phyloP scores from a whole-genome alignment of 2,113 vertebrate genomes.

The Scartelaos histophorus region DNA sequence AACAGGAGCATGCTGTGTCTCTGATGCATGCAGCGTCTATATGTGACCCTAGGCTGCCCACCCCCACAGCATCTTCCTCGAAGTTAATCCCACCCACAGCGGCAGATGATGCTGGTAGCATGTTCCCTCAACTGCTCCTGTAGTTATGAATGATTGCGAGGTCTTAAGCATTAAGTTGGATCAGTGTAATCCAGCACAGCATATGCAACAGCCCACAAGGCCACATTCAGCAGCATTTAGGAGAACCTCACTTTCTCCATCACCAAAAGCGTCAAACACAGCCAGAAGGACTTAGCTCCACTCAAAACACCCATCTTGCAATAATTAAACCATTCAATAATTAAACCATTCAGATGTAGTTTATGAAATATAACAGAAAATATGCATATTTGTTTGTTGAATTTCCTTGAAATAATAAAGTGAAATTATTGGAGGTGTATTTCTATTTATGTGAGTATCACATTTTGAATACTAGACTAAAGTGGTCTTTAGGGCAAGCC shows the following conservation, averaged over 20 bases:
- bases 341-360: neutral
- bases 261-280: conserved; percentile 14
- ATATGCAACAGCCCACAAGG: conserved; percentile 67
- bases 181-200: conserved; percentile 77
- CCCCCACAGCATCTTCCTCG: conserved; percentile 60
- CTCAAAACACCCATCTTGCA: neutral
- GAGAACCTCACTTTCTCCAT: conserved; percentile 31
- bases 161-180: conserved; percentile 76
- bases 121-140: conserved; percentile 56
- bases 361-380: neutral
- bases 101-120: conserved; percentile 65
- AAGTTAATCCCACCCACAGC: conserved; percentile 67
- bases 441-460: neutral
- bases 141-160: conserved; percentile 78
- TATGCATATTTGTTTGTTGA: neutral
- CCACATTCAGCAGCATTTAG: conserved; percentile 54
- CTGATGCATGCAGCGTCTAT: conserved; percentile 11
- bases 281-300: conserved; percentile 1
- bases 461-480: neutral
- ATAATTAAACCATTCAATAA: neutral
- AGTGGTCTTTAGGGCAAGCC: neutral
- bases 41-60: conserved; percentile 8
- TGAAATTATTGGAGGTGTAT: neutral
- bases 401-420: neutral
- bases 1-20: conserved; percentile 6